These are phyloP conservation scores for Pimephales promelas DNA, from an alignment of 2,113 vertebrate genomes.

Conservation along the genomic window DNA sequence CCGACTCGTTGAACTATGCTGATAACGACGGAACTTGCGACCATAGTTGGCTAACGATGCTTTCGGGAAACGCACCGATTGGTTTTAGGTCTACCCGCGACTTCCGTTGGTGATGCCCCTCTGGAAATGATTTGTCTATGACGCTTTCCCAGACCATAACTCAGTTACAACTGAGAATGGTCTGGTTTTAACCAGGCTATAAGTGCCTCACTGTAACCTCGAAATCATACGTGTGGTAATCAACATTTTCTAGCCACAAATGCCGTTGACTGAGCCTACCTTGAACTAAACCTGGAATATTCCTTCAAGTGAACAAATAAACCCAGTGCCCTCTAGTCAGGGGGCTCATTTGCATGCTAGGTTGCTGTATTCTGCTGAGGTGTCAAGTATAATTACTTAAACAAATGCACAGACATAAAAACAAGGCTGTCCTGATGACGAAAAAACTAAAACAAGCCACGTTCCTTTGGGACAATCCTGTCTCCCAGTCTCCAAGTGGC, in stretches of 20 bases:
- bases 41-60: too few relatives aligned
- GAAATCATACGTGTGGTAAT: neutral
- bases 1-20: too few relatives aligned
- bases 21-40: too few relatives aligned
- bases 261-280: neutral
- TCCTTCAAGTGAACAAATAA: neutral
- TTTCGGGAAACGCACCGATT: too few relatives aligned
- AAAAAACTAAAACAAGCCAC: constrained; percentile 38
- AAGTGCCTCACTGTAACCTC: too few relatives aligned
- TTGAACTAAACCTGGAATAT: neutral
- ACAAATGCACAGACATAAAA: constrained; percentile 12
- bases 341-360: neutral
- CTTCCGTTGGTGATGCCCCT: too few relatives aligned
- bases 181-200: too few relatives aligned
- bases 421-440: neutral
- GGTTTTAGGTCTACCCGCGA: too few relatives aligned
- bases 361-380: neutral
- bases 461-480: constrained; percentile 14
- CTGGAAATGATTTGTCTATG: too few relatives aligned
- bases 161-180: too few relatives aligned
- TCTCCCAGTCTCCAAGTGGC: constrained; percentile 17
- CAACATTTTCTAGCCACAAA: too few relatives aligned
- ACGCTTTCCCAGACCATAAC: too few relatives aligned
- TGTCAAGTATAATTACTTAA: neutral
- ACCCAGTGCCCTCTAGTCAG: neutral